Conservation (phyloP, 2,113 vertebrate species). For the Ciconia boyciana region DNA sequence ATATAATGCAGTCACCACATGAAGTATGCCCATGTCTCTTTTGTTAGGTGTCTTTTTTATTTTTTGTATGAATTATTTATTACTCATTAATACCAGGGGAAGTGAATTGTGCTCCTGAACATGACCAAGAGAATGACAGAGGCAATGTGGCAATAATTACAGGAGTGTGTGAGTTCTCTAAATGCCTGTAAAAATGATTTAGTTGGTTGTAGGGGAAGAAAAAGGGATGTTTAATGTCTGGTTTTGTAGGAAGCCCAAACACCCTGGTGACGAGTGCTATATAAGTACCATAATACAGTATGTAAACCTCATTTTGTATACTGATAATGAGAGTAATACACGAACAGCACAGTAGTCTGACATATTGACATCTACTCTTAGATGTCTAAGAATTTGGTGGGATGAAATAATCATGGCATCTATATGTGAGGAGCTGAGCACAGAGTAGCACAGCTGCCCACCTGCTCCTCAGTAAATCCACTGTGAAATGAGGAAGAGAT, state of each 20-base stretch:
- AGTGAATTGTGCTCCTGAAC: slow-evolving; percentile 22
- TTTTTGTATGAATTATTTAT: slow-evolving; percentile 61
- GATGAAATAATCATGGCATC: background rate
- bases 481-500: background rate
- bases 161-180: background rate
- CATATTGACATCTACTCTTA: background rate
- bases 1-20: background rate
- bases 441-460: background rate
- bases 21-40: background rate
- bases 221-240: background rate
- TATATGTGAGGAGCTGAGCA: background rate
- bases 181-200: slow-evolving; percentile 10
- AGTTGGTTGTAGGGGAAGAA: background rate
- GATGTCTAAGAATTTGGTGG: background rate
- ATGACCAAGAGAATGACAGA: slow-evolving; percentile 32
- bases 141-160: background rate
- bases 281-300: background rate
- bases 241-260: background rate
- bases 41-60: slow-evolving; percentile 15
- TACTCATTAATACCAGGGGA: slow-evolving; percentile 6
- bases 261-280: background rate
- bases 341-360: background rate
- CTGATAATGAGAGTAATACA: background rate
- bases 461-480: background rate
- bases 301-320: background rate